Evolutionary conservation across 2,113 vertebrate genomes (phyloP).

Genomic region (Rhynchomys soricoides): DNA sequence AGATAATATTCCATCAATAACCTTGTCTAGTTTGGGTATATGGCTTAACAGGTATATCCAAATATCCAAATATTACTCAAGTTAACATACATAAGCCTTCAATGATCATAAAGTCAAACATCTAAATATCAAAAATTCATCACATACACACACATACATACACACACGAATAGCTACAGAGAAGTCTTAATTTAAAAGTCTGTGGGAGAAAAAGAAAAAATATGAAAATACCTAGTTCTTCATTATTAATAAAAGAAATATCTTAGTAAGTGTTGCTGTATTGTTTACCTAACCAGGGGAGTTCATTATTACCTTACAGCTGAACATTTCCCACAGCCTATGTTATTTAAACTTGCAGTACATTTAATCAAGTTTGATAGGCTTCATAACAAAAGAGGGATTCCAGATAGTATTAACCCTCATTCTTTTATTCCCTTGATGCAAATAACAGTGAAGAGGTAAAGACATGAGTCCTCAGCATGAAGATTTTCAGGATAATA

Average conservation of each 20-base stretch:
- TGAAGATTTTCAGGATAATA: conserved; percentile 41
- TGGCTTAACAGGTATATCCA: background rate
- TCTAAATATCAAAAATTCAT: background rate
- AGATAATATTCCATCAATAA: background rate
- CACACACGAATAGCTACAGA: background rate
- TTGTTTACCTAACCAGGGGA: conserved; percentile 17
- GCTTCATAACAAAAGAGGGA: conserved; percentile 69
- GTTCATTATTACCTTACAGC: background rate
- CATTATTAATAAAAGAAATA: background rate
- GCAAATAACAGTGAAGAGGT: conserved; percentile 50
- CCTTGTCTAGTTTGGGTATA: background rate
- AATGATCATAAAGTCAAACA: too few species aligned
- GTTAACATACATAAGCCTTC: background rate
- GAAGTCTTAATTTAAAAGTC: background rate
- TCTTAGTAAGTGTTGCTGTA: background rate
- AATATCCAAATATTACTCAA: background rate
- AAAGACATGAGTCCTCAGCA: conserved; percentile 43
- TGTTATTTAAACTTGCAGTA: conserved; percentile 41
- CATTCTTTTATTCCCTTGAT: conserved; percentile 77
- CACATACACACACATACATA: background rate
- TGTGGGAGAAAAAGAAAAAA: background rate
- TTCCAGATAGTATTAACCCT: conserved; percentile 72
- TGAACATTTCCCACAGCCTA: conserved; percentile 58
- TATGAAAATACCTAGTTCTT: background rate
- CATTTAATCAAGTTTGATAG: conserved; percentile 77